These are phyloP conservation scores for Dugesia japonica DNA, from an alignment of 2,888 invertebrate species.

Conservation along the genomic window DNA sequence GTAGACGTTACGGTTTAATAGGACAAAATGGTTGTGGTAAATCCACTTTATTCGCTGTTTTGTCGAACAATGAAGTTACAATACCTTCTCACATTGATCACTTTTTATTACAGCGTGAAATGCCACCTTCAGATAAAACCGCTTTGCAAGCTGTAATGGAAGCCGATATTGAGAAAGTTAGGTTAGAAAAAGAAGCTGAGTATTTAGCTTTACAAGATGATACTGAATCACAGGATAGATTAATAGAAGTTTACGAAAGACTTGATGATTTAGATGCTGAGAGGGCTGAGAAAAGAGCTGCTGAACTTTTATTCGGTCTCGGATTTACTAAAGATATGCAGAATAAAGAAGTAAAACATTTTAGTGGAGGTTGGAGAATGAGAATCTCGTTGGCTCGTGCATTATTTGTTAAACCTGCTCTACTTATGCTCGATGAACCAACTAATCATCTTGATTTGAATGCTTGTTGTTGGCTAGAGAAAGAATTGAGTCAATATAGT, in stretches of 20 bases:
- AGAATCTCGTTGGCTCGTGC: conserved; percentile 54
- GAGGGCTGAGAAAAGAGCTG: conserved; percentile 80
- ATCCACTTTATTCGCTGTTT: conserved; percentile 73
- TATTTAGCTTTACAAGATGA: conserved; percentile 67
- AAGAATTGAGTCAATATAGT: conserved; percentile 67
- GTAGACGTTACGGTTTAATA: conserved; percentile 79
- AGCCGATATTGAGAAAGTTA: conserved; percentile 78
- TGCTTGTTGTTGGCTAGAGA: conserved; percentile 97
- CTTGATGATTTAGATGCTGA: conserved; percentile 88
- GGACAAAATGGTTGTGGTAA: conserved; percentile 97
- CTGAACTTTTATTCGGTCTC: conserved; percentile 80
- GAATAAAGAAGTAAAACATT: conserved; percentile 48
- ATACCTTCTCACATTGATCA: conserved; percentile 92
- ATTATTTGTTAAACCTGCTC: conserved; percentile 52
- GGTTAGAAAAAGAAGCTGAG: conserved; percentile 78
- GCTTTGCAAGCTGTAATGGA: conserved; percentile 92
- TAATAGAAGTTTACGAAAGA: conserved; percentile 63
- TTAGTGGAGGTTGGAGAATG: conserved; percentile 55
- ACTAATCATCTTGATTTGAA: conserved; percentile 60
- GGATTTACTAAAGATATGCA: conserved; percentile 67
- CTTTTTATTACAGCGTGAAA: conserved; percentile 85
- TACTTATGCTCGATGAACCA: conserved; percentile 54
- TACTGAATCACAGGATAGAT: background rate
- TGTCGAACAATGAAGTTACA: conserved; percentile 79
- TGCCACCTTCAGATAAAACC: conserved; percentile 89